Percentiles rank a stretch among this genome's conserved stretches.
Conservation (phyloP, 1,140 invertebrate species). For the Drosophila nasuta region DNA sequence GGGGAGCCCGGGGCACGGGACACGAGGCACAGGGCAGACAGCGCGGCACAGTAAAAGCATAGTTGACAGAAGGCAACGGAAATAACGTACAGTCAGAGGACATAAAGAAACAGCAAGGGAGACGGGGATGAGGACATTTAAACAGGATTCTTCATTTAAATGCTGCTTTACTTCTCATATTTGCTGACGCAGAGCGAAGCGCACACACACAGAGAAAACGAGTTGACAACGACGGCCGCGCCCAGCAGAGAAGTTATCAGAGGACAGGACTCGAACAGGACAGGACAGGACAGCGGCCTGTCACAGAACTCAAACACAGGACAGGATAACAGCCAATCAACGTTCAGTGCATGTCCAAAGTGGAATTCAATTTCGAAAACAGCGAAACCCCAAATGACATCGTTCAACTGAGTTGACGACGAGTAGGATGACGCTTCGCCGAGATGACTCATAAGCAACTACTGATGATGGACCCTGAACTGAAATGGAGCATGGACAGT, state of each 20-base stretch:
- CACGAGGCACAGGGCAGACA: conserved; percentile 4
- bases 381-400: conserved; percentile 59
- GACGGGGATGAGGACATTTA: conserved; percentile 28
- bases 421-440: conserved; percentile 11
- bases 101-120: background rate
- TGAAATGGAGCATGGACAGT: conserved; percentile 52
- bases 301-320: background rate
- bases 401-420: conserved; percentile 26
- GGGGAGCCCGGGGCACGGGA: conserved; percentile 9
- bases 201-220: conserved; percentile 11
- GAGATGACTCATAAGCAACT: conserved; percentile 62
- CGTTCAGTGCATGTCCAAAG: conserved; percentile 33
- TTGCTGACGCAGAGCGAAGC: conserved; percentile 23
- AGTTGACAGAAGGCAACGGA: conserved; percentile 33
- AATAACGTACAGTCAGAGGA: conserved; percentile 27
- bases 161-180: conserved; percentile 42
- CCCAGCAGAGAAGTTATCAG: conserved; percentile 12
- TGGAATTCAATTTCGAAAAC: conserved; percentile 72
- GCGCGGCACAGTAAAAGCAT: conserved; percentile 3
- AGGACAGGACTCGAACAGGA: conserved; percentile 2
- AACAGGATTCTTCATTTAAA: conserved; percentile 54
- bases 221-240: conserved; percentile 36
- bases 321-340: conserved; percentile 43
- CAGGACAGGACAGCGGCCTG: background rate
- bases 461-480: conserved; percentile 27